Conservation (phyloP, 1,140 invertebrate genomes). For the Cotesia glomerata region DNA sequence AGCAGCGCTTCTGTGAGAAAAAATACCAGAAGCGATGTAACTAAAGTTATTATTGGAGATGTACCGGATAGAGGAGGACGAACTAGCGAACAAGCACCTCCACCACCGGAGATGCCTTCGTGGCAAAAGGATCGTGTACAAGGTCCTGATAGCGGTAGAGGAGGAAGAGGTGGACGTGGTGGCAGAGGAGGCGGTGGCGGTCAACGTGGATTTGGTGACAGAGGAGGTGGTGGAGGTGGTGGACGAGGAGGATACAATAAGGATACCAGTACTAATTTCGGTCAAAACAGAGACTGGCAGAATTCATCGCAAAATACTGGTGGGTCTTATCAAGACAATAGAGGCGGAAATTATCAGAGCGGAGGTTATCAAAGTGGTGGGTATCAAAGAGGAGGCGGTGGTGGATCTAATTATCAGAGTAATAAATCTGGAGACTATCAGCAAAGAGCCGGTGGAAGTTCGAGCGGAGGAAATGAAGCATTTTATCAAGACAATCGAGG, state of each 20-base stretch:
- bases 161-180: conserved; percentile 42
- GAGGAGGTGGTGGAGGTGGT: conserved; percentile 34
- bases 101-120: conserved; percentile 94
- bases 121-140: conserved; percentile 75
- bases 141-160: conserved; percentile 38
- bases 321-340: conserved; percentile 29
- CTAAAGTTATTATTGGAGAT: conserved; percentile 84
- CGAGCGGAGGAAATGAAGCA: background rate
- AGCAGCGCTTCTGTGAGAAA: conserved; percentile 80
- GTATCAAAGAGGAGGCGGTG: conserved; percentile 31
- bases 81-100: conserved; percentile 85
- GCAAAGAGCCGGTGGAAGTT: no score
- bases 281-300: conserved; percentile 42
- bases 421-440: conserved; percentile 38
- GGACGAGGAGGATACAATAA: conserved; percentile 47
- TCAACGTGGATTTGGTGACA: conserved; percentile 39
- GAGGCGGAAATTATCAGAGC: conserved; percentile 34
- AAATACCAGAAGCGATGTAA: conserved; percentile 81
- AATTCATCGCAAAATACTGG: conserved; percentile 26
- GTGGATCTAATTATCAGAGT: conserved; percentile 11
- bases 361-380: conserved; percentile 20
- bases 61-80: conserved; percentile 89
- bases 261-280: conserved; percentile 42
- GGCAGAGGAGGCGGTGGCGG: conserved; percentile 41
- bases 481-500: conserved; percentile 31